Evolutionary conservation across 2,888 invertebrate species (phyloP).

Genomic region (Nephrotoma appendiculata): DNA sequence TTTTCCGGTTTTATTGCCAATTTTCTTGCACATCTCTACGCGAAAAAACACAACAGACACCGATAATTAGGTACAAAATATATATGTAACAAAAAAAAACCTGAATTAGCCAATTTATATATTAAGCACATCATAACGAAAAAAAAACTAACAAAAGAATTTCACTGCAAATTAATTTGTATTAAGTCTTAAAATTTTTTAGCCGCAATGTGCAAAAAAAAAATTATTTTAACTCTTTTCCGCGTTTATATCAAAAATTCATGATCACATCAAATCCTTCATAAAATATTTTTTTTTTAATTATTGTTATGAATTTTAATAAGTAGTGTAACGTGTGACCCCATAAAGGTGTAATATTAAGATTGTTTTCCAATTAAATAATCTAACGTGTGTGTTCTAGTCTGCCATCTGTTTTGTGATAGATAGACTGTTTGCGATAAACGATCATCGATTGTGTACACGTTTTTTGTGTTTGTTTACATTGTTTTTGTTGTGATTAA

Average conservation of each 20-base stretch:
- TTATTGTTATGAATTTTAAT: not conserved
- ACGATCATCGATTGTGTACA: too few relatives aligned
- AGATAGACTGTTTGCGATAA: not conserved
- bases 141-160: not conserved
- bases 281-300: not conserved
- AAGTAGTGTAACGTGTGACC: not conserved
- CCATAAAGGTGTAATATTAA: not conserved
- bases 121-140: not conserved
- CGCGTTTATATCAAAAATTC: not conserved
- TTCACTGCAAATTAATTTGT: not conserved
- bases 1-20: not conserved
- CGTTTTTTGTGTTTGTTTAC: too few relatives aligned
- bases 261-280: not conserved
- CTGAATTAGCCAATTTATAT: not conserved
- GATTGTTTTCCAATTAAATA: not conserved
- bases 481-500: too few relatives aligned
- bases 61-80: not conserved
- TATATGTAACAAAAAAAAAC: not conserved
- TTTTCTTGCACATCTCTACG: not conserved
- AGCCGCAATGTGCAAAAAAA: not conserved
- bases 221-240: not conserved
- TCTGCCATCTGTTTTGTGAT: not conserved
- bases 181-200: not conserved
- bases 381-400: not conserved
- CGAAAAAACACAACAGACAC: not conserved